Conservation (phyloP, 2,113 vertebrate species). For the Grus americana region DNA sequence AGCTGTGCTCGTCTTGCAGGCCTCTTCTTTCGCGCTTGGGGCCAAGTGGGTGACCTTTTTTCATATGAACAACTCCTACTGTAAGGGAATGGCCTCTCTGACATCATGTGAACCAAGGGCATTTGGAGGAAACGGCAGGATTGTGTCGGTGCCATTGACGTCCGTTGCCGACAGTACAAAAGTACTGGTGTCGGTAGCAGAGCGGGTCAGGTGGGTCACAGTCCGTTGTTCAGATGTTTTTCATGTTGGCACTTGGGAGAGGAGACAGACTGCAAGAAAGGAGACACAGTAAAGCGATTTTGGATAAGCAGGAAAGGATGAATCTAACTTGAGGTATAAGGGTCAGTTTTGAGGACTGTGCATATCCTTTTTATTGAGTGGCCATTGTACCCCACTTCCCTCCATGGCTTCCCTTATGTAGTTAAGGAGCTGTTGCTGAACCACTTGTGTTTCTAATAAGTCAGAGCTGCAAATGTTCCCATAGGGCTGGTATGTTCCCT, state of each 20-base stretch:
- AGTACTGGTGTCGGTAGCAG: not conserved
- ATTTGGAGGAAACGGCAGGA: not conserved
- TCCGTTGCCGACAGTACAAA: not conserved
- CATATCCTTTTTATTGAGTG: not conserved
- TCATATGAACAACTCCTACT: not conserved
- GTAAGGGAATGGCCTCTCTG: not conserved
- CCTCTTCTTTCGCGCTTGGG: not conserved
- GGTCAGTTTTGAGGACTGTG: not conserved
- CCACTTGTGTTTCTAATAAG: not conserved
- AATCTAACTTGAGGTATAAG: not conserved
- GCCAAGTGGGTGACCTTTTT: not conserved
- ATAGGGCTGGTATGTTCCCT: not conserved
- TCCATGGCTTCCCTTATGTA: not conserved
- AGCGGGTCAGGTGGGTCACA: not conserved
- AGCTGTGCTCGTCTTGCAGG: not conserved
- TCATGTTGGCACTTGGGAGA: not conserved
- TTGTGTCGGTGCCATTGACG: not conserved
- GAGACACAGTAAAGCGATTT: fast-evolving
- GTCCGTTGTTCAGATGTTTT: not conserved
- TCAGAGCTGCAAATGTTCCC: not conserved
- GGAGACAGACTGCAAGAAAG: not conserved
- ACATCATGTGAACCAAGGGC: not conserved
- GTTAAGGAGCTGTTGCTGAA: not conserved
- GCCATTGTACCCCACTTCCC: not conserved
- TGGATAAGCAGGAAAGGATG: not conserved